Evolutionary conservation across 2,888 invertebrate genomes (phyloP), one percentile per base, ranked within the genome.

Genomic region (Cheilosia scutellata): DNA sequence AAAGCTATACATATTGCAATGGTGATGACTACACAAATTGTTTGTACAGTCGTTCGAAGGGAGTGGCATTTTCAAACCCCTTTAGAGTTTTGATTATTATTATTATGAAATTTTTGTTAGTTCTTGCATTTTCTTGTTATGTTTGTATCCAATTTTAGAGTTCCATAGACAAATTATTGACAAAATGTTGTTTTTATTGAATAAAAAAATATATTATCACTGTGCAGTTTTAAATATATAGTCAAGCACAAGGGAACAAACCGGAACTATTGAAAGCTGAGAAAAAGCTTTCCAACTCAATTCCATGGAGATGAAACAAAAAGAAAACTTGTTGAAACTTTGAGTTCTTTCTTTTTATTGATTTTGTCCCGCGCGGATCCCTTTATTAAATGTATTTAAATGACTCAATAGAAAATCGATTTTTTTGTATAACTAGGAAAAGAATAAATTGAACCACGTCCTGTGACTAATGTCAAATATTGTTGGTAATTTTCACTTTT

Each of bases 261-360:
- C 0, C 57, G 20, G n/a, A 58, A 58, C 4, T 49, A 55, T n/a
- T 20, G 9, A 31, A 25, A 25, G 49, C 49, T 5, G 13, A 25
- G 13, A 53, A 44, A 55, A 79, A 74, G 72, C 66, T 75, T 66
- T 51, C 16, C 29, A 57, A 27, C 4, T 49, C n/a, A 51, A 27
- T 49, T 49, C 37, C 20, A 33, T 20, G 25, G 29, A 62, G 44
- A 55, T 68, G n/a, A 57, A 62, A 49, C 49, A 75, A 76, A 57
- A 82, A 70, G 44, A 63, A 76, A 76, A 82, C 82, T 82, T 82
- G 82, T 75, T 75, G 76, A 82, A 76, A 76, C 63, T 53, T 71
- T 44, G 40, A 42, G 51, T 74, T 66, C 9, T 49, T 20, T 55
- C 55, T 57, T 63, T 55, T 37, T 75, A 75, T 82, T 62, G 82